Conservation (phyloP, 2,113 vertebrate species). For the Plectropomus leopardus region DNA sequence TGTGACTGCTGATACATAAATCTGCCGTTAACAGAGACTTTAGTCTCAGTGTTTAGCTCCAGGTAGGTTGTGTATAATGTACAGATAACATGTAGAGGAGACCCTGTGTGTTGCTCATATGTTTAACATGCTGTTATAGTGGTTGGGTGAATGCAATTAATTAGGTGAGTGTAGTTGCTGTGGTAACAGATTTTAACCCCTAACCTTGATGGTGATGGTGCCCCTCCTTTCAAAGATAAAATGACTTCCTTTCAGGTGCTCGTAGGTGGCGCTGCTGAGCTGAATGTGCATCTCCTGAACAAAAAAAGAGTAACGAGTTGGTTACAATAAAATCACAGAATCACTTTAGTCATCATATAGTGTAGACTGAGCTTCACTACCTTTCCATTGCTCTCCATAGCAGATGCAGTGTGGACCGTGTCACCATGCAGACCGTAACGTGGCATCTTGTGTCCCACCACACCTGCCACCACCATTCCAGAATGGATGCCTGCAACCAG, state of each 20-base stretch:
- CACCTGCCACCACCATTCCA: slow-evolving; percentile 85
- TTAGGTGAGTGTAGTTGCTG: slow-evolving; percentile 4
- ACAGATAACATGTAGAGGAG: background rate
- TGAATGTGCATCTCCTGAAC: slow-evolving; percentile 86
- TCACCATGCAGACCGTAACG: slow-evolving; percentile 85
- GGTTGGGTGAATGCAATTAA: background rate
- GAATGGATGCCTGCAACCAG: slow-evolving; percentile 82
- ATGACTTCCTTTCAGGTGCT: slow-evolving; percentile 84
- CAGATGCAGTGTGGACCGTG: slow-evolving; percentile 85
- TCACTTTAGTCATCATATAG: background rate
- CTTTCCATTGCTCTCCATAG: slow-evolving; percentile 87
- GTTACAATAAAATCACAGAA: background rate
- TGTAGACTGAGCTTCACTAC: slow-evolving; percentile 34
- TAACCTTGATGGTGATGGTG: slow-evolving; percentile 86
- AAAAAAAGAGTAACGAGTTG: background rate
- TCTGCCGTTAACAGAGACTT: slow-evolving; percentile 9
- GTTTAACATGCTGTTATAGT: background rate
- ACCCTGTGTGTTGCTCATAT: background rate
- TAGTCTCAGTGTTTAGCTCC: background rate
- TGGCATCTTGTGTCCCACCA: slow-evolving; percentile 86
- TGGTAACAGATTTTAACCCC: slow-evolving; percentile 17
- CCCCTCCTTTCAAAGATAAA: slow-evolving; percentile 85
- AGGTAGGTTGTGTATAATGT: background rate
- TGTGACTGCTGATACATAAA: slow-evolving; percentile 23
- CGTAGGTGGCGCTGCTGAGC: slow-evolving; percentile 84